Percentiles rank a stretch among this genome's conserved stretches.
phyloP scores from a whole-genome alignment of 2,888 invertebrate species.

The Crematogaster levior region DNA sequence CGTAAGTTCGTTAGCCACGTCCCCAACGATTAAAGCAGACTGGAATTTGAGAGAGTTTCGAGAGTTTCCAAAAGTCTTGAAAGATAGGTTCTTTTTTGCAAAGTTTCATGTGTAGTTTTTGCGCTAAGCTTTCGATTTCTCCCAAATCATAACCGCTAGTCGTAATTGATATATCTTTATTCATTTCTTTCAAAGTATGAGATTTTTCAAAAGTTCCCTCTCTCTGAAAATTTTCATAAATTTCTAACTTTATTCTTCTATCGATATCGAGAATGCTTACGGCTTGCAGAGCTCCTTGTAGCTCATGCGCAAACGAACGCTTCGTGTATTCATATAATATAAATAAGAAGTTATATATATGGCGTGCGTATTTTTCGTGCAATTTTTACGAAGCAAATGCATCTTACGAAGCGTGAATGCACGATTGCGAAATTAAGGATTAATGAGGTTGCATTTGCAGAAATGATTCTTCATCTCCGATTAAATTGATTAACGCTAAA shows the following conservation, averaged over 20 bases:
- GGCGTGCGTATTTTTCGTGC: neutral
- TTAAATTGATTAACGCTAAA: conserved; percentile 83
- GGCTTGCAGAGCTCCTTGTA: neutral
- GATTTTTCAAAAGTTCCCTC: too few species aligned
- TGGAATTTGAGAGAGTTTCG: neutral
- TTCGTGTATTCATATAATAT: conserved; percentile 6
- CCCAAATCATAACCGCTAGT: neutral
- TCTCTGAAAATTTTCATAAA: neutral
- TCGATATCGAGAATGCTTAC: neutral
- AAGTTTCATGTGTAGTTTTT: neutral
- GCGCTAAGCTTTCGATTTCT: neutral
- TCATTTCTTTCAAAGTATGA: neutral
- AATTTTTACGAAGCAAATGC: conserved; percentile 16
- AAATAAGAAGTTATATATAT: neutral
- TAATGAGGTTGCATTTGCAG: conserved; percentile 21
- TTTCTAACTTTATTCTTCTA: neutral
- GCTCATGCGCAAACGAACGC: neutral
- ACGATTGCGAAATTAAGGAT: conserved; percentile 9
- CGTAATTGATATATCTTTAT: neutral
- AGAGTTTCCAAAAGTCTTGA: neutral
- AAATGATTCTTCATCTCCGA: conserved; percentile 24
- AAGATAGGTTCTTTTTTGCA: neutral
- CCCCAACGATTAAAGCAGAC: conserved; percentile 23
- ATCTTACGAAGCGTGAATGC: neutral
- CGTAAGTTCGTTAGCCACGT: conserved; percentile 28